Conservation (phyloP, 37 sponge, comb jelly and placozoan species). For the Agelas oroides region DNA sequence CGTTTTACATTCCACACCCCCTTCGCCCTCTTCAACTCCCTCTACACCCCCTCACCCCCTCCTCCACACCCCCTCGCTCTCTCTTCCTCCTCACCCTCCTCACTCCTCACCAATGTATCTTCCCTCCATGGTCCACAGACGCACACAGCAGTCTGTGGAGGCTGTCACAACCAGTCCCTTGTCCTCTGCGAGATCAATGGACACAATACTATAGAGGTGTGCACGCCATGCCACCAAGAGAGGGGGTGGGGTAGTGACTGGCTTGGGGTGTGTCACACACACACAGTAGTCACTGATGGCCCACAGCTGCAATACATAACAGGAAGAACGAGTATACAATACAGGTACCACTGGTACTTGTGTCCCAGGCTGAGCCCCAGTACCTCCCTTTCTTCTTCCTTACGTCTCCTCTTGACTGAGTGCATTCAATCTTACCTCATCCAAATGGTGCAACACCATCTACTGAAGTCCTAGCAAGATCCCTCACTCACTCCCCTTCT, state of each 20-base stretch:
- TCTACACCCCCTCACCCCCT: too few species aligned
- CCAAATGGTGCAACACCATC: too few species aligned
- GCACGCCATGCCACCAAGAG: slow-evolving; percentile 52
- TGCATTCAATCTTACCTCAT: too few species aligned
- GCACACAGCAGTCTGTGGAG: slow-evolving; percentile 78
- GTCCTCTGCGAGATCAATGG: slow-evolving; percentile 69
- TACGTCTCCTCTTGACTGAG: too few species aligned
- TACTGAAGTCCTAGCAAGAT: too few species aligned
- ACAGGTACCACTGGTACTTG: too few species aligned
- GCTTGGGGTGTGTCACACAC: neutral
- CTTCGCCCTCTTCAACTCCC: too few species aligned
- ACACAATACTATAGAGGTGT: slow-evolving; percentile 64
- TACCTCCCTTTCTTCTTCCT: too few species aligned
- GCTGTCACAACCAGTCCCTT: slow-evolving; percentile 72
- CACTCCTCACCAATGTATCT: slow-evolving; percentile 74
- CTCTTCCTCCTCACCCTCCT: slow-evolving; percentile 5
- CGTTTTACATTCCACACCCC: too few species aligned
- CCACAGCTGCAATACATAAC: slow-evolving; percentile 54
- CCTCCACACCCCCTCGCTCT: neutral
- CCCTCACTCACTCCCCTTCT: too few species aligned
- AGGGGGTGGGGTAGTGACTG: slow-evolving; percentile 42
- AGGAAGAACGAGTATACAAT: too few species aligned
- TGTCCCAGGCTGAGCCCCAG: too few species aligned
- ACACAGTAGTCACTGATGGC: slow-evolving; percentile 75
- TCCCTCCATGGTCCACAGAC: slow-evolving; percentile 80